Evolutionary conservation across 92 coral and sea anemone genomes (phyloP), one percentile per base, ranked within the genome.

Genomic region (Blastomussa wellsi): DNA sequence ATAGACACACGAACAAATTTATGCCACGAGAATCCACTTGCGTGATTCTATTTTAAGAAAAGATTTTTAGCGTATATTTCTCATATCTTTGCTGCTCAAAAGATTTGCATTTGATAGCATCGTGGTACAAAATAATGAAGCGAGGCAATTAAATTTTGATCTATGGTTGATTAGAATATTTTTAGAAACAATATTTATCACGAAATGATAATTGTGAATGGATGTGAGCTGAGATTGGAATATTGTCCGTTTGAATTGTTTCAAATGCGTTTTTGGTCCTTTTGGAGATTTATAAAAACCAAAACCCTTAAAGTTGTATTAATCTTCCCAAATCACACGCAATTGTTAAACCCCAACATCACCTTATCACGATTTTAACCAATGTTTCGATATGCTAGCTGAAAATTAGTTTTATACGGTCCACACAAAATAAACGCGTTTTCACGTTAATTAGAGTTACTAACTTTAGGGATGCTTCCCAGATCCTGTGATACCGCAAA

Each of bases 31-130:
- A 26, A 53, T 2, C 0, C 19, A 52, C 36, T 82, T 82, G 69
- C 86, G 86, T 82, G 86, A 82, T 82, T 72, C 78, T 82, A 71
- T 82, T 82, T 82, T 82, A 55, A 70, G 86, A 52, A 33, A 17
- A 4, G 29, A 72, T 19, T 70, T 37, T 70, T 70, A 35, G 44
- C 75, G n/a, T 26, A 19, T 48, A n/a, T n/a, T n/a, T 17, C 26
- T 70, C 75, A 70, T 70, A 47, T 36, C 28, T 70, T 38, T 70
- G 2, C 55, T 48, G 35, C 78, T 76, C 71, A 74, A 74, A 82
- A 55, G 87, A 83, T 83, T 74, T 74, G 68, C 74, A 83, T 60
- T 74, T 75, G 87, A 83, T 83, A 72, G 80, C 74, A 17, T 36
- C 69, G 49, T 59, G 80, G 80, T 36, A 37, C 41, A 44, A 73